These are phyloP conservation scores for Epistrophe eligans DNA, from an alignment of 2,888 invertebrate species.

Conservation along the genomic window DNA sequence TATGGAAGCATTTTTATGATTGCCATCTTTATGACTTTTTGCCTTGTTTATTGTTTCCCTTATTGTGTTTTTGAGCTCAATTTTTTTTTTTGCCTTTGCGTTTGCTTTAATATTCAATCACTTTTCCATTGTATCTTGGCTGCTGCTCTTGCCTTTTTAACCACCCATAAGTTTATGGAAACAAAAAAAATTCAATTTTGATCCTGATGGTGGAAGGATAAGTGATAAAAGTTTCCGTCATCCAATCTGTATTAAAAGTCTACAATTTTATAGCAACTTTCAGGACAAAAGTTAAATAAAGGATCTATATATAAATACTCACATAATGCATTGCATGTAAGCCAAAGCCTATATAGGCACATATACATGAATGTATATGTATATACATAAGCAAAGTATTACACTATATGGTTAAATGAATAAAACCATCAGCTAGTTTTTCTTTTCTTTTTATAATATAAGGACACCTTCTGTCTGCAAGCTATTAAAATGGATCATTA, in stretches of 20 bases:
- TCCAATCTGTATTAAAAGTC: constrained; percentile 6
- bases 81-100: constrained; percentile 62
- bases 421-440: not conserved
- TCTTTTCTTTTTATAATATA: not conserved
- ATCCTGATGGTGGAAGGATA: constrained; percentile 2
- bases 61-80: constrained; percentile 24
- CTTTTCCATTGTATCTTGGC: not conserved
- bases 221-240: constrained; percentile 17
- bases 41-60: constrained; percentile 46
- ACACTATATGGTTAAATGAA: not conserved
- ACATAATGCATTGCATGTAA: not conserved
- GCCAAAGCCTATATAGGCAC: too few relatives aligned
- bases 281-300: constrained; percentile 2
- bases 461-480: constrained; percentile 13
- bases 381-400: not conserved
- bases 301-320: not conserved
- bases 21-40: constrained; percentile 48
- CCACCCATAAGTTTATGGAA: not conserved
- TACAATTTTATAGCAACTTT: constrained; percentile 1
- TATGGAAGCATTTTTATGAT: constrained; percentile 48
- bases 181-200: not conserved
- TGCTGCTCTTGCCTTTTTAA: not conserved
- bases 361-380: not conserved
- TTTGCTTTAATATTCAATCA: constrained; percentile 78
- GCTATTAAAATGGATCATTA: constrained; percentile 19